Evolutionary conservation across 2,113 vertebrate species (phyloP), one percentile per base, ranked within the genome.

Genomic region (Platysternon megacephalum): DNA sequence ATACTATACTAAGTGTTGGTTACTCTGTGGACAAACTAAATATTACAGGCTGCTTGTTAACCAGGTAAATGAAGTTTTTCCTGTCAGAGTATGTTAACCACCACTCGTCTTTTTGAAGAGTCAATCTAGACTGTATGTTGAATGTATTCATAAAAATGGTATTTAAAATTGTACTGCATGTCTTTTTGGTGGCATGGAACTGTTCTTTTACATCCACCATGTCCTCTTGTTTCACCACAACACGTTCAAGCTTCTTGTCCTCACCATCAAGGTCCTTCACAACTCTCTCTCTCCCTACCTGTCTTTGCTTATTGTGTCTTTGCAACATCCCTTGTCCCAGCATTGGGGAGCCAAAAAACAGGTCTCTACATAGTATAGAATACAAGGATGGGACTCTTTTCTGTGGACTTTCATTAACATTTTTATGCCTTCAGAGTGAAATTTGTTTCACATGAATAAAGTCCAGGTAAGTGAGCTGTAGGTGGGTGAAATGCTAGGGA

Each of bases 1-100:
- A 85, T 95, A 94, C 65, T 93, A 17, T n/a, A 88, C 74, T 26
- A 95, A 96, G 81, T 21, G 8, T 89, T 65, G 3, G 61, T 85
- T 84, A 3, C 35, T 92, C 53, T 83, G 46, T 58, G 85, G 91
- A 86, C 2, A 94, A 95, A 86, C 21, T 78, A 65, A 84, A 83
- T 72, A 49, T 78, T 76, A 46, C 28, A 53, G 6, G 82, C 90
- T 84, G 32, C 44, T 55, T 89, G 52, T 91, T 55, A 94, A 91
- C 85, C 49, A 87, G 1, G 52, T 13, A 35, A 22, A 88, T 68
- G 42, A 85, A 91, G 79, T 0, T 16, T 5, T 89, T 12, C 65
- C 24, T 68, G 22, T 52, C 28, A 82, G 58, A 85, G 10, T 22
- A 9, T 1, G 39, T 90, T 80, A 74, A 44, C 26, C 42, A 39